These are phyloP conservation scores for Tenrec ecaudatus DNA, from an alignment of 2,113 vertebrate species.

Conservation along the genomic window DNA sequence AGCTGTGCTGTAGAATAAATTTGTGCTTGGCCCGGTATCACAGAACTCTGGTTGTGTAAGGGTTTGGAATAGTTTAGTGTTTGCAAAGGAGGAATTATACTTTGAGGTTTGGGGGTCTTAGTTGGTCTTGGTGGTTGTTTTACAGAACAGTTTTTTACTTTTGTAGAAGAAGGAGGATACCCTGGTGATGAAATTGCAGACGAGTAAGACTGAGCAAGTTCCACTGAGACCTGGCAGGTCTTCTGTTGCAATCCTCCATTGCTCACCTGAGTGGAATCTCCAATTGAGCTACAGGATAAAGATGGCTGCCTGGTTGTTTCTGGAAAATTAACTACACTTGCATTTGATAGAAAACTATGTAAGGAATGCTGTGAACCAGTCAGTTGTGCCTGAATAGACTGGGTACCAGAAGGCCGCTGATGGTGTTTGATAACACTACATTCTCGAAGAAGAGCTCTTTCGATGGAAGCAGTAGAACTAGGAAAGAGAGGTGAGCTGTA, in stretches of 20 bases:
- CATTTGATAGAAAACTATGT: constrained; percentile 92
- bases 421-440: constrained; percentile 99
- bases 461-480: constrained; percentile 93
- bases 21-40: constrained; percentile 95
- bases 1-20: constrained; percentile 94
- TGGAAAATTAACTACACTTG: constrained; percentile 92
- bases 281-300: constrained; percentile 91
- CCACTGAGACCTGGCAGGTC: constrained; percentile 89
- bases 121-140: constrained; percentile 89
- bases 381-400: constrained; percentile 93
- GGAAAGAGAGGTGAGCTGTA: constrained; percentile 94
- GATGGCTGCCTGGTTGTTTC: constrained; percentile 92
- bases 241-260: constrained; percentile 92
- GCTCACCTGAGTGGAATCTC: constrained; percentile 93
- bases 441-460: constrained; percentile 99
- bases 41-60: constrained; percentile 94
- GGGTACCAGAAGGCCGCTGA: constrained; percentile 98
- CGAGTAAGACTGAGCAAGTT: constrained; percentile 92
- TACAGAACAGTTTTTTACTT: constrained; percentile 91
- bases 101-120: constrained; percentile 91
- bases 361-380: constrained; percentile 95
- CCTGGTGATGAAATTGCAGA: constrained; percentile 90
- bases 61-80: constrained; percentile 94
- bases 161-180: constrained; percentile 90
- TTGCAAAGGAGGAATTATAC: constrained; percentile 89